Evolutionary conservation across 2,888 invertebrate species (phyloP), one percentile per base, ranked within the genome.

Genomic region (Acholoe squamosa): DNA sequence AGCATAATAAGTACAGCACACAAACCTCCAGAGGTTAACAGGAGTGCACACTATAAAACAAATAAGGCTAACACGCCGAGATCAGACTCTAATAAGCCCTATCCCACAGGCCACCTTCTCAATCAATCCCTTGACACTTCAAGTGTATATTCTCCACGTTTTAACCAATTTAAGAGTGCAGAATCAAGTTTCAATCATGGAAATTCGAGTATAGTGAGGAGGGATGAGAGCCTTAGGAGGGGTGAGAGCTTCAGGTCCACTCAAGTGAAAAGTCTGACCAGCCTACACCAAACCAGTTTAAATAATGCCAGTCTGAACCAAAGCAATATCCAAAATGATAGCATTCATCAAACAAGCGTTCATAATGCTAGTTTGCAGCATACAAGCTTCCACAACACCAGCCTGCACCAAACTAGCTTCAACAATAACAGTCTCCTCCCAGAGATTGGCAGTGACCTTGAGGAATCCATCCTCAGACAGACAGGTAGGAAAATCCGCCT

Each of bases 1-100:
- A 25, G 52, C 16, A 28, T 56, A 7, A 28, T 86, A 52, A 86
- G 84, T 43, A 43, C 28, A n/a, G 86, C 52, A 22, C 86, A 86
- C 52, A n/a, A 5, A 5, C 86, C 86, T 3, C 80, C 33, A 43
- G 80, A 19, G 19, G 43, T 80, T 16, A 0, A 7, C 34, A 80
- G 80, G 22, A 54, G 86, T 56, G 86, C 16, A 14, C 25, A 56
- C 7, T 56, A 86, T 28, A 1, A 56, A 56, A 25, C 86, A n/a
- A 19, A 54, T 25, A 52, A n/a, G 54, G 31, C 0, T n/a, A 52
- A 28, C 33, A 25, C 52, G 51, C 19, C n/a, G 1, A 52, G 19
- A 19, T 33, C 31, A 19, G 34, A 77, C 77, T 33, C 77, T 3
- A 77, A 28, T 34, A 25, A n/a, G 19, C 19, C n/a, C 3, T 19